A percentile compares a stretch with the other conserved stretches of the same genome.
Conservation (phyloP, 2,113 vertebrate genomes). For the Saiga tatarica region DNA sequence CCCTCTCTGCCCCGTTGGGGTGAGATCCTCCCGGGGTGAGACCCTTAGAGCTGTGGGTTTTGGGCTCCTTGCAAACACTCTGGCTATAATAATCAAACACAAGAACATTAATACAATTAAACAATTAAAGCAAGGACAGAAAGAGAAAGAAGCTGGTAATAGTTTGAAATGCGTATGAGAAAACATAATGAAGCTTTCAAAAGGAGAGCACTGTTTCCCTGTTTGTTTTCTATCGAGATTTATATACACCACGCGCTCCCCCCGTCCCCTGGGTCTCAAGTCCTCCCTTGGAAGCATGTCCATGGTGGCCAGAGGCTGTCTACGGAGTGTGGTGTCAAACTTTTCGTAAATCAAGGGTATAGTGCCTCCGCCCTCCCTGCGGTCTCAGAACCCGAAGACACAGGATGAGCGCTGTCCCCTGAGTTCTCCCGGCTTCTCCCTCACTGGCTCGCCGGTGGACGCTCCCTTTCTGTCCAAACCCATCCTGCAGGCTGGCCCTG, state of each 20-base stretch:
- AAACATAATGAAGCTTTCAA: background rate
- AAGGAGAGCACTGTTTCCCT: background rate
- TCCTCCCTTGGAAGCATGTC: background rate
- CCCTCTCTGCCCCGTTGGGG: background rate
- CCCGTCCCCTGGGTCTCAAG: background rate
- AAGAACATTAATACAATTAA: background rate
- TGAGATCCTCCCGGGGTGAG: background rate
- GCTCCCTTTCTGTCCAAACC: background rate
- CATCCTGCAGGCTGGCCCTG: background rate
- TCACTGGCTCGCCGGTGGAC: background rate
- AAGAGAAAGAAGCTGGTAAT: background rate
- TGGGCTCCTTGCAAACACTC: background rate
- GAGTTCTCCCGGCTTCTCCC: background rate
- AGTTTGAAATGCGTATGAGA: background rate
- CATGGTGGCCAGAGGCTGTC: background rate
- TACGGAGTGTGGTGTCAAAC: background rate
- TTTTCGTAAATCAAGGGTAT: background rate
- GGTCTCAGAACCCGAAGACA: fast-evolving
- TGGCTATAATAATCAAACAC: background rate
- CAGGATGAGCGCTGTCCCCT: too few relatives aligned
- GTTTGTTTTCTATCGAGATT: background rate
- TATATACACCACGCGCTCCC: background rate
- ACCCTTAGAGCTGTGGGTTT: background rate
- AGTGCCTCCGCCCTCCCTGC: background rate
- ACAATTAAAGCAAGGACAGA: background rate